Conservation (phyloP, 2,888 invertebrate species). For the Mechanitis messenoides region DNA sequence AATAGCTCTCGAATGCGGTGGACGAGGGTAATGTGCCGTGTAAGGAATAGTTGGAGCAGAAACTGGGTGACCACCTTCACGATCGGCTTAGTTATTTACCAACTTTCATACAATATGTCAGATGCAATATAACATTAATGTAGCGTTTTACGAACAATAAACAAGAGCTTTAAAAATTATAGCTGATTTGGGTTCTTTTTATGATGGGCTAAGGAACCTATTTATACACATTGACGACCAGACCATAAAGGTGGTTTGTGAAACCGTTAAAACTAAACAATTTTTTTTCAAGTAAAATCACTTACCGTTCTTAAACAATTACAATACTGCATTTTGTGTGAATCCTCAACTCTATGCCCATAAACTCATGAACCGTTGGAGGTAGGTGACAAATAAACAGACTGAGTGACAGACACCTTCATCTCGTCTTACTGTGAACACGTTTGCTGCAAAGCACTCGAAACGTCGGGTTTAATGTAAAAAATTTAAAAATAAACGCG, state of each 20-base stretch:
- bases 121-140: constrained; percentile 4
- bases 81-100: constrained; percentile 37
- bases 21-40: constrained; percentile 71
- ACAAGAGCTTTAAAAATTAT: background rate
- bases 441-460: no score
- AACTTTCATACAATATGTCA: constrained; percentile 3
- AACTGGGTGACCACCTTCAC: constrained; percentile 39
- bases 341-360: no score
- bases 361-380: no score
- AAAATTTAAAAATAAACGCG: no score
- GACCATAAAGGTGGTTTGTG: background rate
- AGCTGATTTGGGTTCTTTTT: constrained; percentile 6
- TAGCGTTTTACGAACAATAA: constrained; percentile 4
- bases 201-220: background rate
- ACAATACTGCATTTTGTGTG: no score
- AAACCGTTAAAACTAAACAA: no score
- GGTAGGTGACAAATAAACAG: no score
- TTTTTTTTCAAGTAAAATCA: no score
- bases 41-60: constrained; percentile 62
- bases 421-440: no score
- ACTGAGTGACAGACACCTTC: no score
- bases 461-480: no score
- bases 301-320: no score
- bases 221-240: background rate
- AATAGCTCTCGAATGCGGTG: constrained; percentile 70